phyloP scores from a whole-genome alignment of 2,113 vertebrate genomes.

The Eurypyga helias region DNA sequence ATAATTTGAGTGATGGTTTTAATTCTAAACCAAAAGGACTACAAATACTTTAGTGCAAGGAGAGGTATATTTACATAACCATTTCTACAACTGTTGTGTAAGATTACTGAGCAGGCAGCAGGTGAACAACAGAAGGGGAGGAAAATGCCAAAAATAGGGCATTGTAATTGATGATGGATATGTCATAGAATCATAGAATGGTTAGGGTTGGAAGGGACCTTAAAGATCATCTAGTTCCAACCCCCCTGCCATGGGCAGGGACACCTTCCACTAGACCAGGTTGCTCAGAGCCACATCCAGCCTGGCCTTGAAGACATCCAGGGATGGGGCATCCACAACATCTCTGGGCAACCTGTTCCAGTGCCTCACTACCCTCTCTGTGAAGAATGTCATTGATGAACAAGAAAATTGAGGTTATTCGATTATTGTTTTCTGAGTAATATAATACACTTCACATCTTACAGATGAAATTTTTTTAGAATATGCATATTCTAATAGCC shows the following conservation, averaged over 20 bases:
- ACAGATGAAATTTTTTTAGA: background rate
- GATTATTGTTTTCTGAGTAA: background rate
- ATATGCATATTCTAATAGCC: background rate
- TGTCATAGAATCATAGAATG: too few relatives aligned
- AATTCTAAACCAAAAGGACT: background rate
- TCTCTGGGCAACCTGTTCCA: too few relatives aligned
- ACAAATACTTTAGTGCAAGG: background rate
- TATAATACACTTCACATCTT: background rate
- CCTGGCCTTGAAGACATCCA: too few relatives aligned
- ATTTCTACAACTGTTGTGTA: background rate
- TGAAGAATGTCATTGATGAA: background rate
- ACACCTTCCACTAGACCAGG: too few relatives aligned
- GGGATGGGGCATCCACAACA: too few relatives aligned
- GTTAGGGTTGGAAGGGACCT: too few relatives aligned
- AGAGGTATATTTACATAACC: background rate
- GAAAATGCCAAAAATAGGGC: background rate
- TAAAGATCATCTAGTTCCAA: too few relatives aligned
- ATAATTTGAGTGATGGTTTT: background rate
- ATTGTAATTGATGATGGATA: background rate
- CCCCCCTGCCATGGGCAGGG: too few relatives aligned
- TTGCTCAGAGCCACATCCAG: too few relatives aligned
- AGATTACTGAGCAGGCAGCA: background rate
- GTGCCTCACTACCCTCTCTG: too few relatives aligned
- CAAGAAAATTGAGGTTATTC: slow-evolving; percentile 4
- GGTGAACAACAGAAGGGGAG: background rate